Evolutionary conservation across 2,113 vertebrate genomes (phyloP), one percentile per base, ranked within the genome.

Genomic region (Eonycteris spelaea): DNA sequence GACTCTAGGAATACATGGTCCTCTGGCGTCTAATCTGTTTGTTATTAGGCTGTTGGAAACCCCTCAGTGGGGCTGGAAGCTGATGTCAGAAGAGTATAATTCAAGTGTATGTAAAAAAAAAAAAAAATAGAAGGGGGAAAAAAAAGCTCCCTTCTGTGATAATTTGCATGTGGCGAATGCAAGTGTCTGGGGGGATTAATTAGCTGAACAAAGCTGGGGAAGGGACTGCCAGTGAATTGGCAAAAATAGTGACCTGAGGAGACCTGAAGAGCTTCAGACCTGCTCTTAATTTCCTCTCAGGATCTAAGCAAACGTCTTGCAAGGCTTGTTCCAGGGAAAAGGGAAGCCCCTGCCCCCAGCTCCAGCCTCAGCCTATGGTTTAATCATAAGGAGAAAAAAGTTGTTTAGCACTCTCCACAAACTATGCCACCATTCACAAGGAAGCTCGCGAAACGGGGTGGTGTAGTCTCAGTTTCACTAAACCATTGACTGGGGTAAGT

Each of bases 21-120:
- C 93, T 98, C 96, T 98, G 96, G 97, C 96, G 97, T 98, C 95
- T 97, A 95, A 98, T 98, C 98, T 99, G 98, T 98, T 98, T 98
- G 96, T 93, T 98, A 98, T 98, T 98, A 98, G 97, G 94, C 85
- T 86, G 95, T 98, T 98, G 98, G 96, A 97, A 98, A 98, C 94
- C 97, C 97, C 95, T 96, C 86, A 67, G 92, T 92, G 86, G 78
- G 97, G 95, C 96, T 98, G 95, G 97, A 98, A 98, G 97, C 97
- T 97, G 97, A 98, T 97, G 98, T 98, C 97, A 95, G 97, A 97
- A 95, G 93, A 98, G 93, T 97, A 97, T 98, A 98, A 98, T 98
- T 98, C 98, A 98, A 98, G 90, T 97, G 97, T 97, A 98, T 98
- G 97, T 97, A 86, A 95, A 92, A 65, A 84, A 40, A 65, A 84